Conservation (phyloP, 2,113 vertebrate species). For the Martes martes region DNA sequence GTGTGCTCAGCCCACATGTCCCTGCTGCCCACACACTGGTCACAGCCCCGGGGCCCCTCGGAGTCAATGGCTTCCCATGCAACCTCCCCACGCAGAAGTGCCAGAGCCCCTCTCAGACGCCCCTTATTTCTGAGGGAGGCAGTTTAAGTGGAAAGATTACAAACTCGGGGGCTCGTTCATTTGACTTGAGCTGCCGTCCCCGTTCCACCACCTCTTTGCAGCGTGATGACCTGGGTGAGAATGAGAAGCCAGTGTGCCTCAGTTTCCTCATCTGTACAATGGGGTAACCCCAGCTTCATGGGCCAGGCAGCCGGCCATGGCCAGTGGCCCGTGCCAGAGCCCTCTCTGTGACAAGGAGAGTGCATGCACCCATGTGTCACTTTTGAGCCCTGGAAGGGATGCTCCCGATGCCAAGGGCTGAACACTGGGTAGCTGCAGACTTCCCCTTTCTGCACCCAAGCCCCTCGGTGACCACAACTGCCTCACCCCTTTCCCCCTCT, state of each 20-base stretch:
- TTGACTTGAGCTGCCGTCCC: not conserved
- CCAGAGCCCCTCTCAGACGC: not conserved
- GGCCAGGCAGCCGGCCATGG: not conserved
- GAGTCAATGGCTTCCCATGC: not conserved
- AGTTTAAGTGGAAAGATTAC: not conserved
- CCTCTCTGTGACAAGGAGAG: not conserved
- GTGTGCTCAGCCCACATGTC: not conserved
- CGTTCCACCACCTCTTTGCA: not conserved
- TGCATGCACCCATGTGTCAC: fast-evolving
- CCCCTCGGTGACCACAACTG: not conserved
- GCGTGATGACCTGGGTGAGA: not conserved
- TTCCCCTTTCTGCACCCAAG: not conserved
- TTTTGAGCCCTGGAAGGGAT: too few relatives aligned
- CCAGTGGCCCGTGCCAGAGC: not conserved
- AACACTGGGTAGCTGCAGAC: not conserved
- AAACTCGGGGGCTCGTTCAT: not conserved
- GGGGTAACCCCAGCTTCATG: not conserved
- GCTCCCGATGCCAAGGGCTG: not conserved
- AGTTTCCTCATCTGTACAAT: not conserved
- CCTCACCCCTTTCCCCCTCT: not conserved
- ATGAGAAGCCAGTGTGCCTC: not conserved
- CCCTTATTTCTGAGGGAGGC: not conserved
- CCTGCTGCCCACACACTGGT: not conserved
- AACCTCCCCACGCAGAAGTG: not conserved
- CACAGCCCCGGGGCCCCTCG: fast-evolving